These are phyloP conservation scores for Drosophila grimshawi DNA, from an alignment of 1,140 invertebrate species.

Conservation along the genomic window DNA sequence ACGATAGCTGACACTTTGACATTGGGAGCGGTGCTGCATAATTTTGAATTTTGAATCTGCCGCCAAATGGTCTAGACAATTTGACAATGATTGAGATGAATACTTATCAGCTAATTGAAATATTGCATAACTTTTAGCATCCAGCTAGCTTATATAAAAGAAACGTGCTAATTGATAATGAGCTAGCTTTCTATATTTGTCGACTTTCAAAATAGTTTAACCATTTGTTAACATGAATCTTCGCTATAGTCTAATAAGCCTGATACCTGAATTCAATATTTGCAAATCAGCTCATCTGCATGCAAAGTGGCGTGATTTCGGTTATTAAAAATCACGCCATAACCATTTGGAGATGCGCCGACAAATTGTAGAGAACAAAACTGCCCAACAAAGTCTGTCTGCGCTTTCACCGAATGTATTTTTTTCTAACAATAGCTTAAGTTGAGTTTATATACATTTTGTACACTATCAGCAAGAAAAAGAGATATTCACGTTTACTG, in stretches of 20 bases:
- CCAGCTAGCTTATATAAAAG: conserved; percentile 16
- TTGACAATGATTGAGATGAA: too few species aligned
- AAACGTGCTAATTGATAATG: conserved; percentile 9
- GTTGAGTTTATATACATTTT: conserved; percentile 11
- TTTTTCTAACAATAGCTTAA: conserved; percentile 21
- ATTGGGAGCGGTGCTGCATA: conserved; percentile 23
- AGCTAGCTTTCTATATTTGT: neutral
- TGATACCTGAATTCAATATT: conserved; percentile 12
- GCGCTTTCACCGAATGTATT: conserved; percentile 19
- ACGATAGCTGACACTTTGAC: conserved; percentile 37
- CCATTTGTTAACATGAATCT: conserved; percentile 6
- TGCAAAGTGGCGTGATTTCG: conserved; percentile 33
- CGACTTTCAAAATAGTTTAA: neutral
- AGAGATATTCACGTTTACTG: conserved; percentile 15
- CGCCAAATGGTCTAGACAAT: conserved; percentile 19
- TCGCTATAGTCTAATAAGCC: conserved; percentile 35
- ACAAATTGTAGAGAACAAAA: conserved; percentile 15
- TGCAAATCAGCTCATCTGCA: conserved; percentile 14
- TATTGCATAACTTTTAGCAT: conserved; percentile 24
- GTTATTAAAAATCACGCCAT: conserved; percentile 39
- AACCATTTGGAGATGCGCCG: conserved; percentile 11
- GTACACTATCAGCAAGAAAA: conserved; percentile 29
- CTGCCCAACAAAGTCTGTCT: conserved; percentile 4
- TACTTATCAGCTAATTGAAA: conserved; percentile 26
- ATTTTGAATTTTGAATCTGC: conserved; percentile 32